These are phyloP conservation scores for Emydocephalus ijimae DNA, from an alignment of 2,113 vertebrate species.

Conservation along the genomic window DNA sequence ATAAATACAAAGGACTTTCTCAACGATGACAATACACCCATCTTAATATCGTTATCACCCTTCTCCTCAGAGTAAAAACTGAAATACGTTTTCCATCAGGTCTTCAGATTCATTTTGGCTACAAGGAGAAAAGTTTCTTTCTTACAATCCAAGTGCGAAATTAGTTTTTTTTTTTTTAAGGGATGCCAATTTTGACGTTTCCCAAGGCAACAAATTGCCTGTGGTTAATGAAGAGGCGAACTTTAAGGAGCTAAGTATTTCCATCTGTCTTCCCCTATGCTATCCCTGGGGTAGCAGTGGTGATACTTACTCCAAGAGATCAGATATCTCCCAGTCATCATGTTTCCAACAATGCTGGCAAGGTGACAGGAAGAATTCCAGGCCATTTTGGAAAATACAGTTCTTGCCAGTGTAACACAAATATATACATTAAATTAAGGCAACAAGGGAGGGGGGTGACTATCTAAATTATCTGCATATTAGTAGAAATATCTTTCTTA, in stretches of 20 bases:
- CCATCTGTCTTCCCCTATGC: neutral
- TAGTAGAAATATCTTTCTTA: neutral
- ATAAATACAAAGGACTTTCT: neutral
- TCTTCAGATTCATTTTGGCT: neutral
- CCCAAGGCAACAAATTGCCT: neutral
- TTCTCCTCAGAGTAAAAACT: neutral
- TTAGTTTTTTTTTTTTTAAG: neutral
- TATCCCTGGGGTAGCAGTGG: neutral
- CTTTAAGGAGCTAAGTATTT: neutral
- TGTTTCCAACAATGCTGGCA: neutral
- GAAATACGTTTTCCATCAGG: neutral
- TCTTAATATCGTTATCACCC: neutral
- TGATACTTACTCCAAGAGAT: neutral
- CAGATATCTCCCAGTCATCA: neutral
- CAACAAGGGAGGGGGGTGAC: too few relatives aligned
- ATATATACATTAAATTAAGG: neutral
- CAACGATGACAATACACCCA: neutral
- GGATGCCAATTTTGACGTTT: neutral
- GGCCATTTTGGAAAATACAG: neutral
- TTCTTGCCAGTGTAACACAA: neutral
- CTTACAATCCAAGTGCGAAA: neutral
- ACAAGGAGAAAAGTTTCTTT: neutral
- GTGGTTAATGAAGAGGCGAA: neutral
- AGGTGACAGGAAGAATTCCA: neutral
- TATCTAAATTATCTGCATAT: neutral